A percentile compares a stretch with the other conserved stretches of the same genome.
Evolutionary conservation across 2,113 vertebrate species (phyloP).

Genomic region (Chamaetylas fuelleborni): DNA sequence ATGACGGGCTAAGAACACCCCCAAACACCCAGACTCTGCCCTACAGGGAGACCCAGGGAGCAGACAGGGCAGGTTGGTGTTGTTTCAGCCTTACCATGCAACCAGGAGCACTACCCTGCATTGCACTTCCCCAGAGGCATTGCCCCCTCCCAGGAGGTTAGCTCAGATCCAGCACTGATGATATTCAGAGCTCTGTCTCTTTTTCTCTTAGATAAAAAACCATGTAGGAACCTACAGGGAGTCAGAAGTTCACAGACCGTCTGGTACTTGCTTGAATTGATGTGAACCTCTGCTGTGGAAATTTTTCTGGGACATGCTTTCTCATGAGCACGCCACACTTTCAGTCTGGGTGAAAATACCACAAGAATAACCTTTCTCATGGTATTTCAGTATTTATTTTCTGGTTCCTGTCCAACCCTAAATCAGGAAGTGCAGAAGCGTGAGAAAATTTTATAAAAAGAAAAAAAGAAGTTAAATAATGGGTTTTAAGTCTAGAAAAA

Average conservation of each 20-base stretch:
- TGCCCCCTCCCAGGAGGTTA: background rate
- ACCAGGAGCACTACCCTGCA: background rate
- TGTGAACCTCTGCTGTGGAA: conserved; percentile 50
- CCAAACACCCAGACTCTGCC: background rate
- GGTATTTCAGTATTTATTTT: conserved; percentile 69
- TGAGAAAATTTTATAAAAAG: conserved; percentile 69
- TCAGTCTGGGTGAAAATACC: conserved; percentile 64
- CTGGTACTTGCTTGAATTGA: conserved; percentile 31
- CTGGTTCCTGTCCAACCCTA: conserved; percentile 65
- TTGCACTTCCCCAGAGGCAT: background rate
- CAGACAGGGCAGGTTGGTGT: background rate
- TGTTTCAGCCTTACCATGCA: background rate
- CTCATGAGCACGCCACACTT: conserved; percentile 47
- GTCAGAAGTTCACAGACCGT: conserved; percentile 45
- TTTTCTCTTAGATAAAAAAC: background rate
- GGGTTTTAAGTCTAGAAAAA: background rate
- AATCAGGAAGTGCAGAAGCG: conserved; percentile 68
- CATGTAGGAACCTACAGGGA: conserved; percentile 6
- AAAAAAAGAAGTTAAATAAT: conserved; percentile 38
- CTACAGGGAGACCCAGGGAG: background rate
- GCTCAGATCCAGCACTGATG: background rate
- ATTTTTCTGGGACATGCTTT: conserved; percentile 60
- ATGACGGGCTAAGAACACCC: rapidly evolving
- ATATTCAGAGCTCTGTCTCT: background rate
- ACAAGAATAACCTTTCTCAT: conserved; percentile 70